Conservation (phyloP, 1,140 invertebrate species). For the Monochamus saltuarius region DNA sequence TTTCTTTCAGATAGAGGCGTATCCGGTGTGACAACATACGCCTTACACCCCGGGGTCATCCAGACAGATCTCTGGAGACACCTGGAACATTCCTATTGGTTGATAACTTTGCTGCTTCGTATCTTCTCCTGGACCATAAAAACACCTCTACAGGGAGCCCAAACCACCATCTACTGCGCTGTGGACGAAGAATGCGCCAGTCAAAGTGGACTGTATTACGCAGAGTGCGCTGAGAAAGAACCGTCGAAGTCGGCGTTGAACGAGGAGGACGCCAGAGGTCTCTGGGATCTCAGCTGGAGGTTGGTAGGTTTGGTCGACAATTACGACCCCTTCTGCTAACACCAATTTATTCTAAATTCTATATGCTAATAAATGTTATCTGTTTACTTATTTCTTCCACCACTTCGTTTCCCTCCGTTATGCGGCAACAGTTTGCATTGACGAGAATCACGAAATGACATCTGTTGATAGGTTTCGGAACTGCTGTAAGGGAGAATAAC, state of each 20-base stretch:
- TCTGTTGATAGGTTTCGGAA: too few species aligned
- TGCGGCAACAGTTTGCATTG: too few species aligned
- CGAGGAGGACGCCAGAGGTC: constrained; percentile 60
- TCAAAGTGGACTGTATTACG: constrained; percentile 63
- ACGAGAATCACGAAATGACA: too few species aligned
- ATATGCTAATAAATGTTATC: too few species aligned
- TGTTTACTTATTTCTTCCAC: too few species aligned
- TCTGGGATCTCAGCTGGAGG: constrained; percentile 74
- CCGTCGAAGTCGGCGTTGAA: constrained; percentile 55
- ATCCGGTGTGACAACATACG: constrained; percentile 64
- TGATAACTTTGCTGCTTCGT: constrained; percentile 45
- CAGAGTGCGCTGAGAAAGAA: constrained; percentile 58
- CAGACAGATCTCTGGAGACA: constrained; percentile 75
- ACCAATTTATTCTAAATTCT: too few species aligned
- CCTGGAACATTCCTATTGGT: constrained; percentile 55
- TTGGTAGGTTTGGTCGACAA: constrained; percentile 56
- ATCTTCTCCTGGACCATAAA: constrained; percentile 56
- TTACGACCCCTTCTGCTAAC: constrained; percentile 42
- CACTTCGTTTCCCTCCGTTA: too few species aligned
- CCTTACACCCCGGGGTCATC: constrained; percentile 72
- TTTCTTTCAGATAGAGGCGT: constrained; percentile 51
- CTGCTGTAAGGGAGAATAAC: too few species aligned
- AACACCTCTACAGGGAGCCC: constrained; percentile 68
- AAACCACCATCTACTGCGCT: constrained; percentile 78
- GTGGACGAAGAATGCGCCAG: constrained; percentile 67